Base-by-base conservation (phyloP, 2,113 vertebrate species). In the Perca flavescens region DNA sequence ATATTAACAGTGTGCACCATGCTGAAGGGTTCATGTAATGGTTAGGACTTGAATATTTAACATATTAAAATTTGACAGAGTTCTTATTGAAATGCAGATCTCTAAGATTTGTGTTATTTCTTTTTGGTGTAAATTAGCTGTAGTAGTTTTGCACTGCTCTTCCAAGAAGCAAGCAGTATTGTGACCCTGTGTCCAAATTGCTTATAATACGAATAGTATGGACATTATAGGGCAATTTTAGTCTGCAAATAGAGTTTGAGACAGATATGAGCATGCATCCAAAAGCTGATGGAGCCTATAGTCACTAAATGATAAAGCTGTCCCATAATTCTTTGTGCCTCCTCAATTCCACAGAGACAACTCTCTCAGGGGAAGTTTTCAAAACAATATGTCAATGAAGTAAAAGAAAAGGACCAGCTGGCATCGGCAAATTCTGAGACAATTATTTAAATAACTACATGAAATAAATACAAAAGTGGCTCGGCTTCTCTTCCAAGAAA, bases 381-480 rank as follows among this genome's bases (percentile, higher is more conserved):
- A 54, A 70, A 79, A 73, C 53, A 83, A 67, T 52, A 34, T 21
- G 13, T 54, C 73, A 61, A 10, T 74, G 50, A 53, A 62, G 19
- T 8, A 73, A 75, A 46, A 66, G 19, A 66, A 75, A 70, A 79
- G 49, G 54, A 82, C 66, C 83, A 77, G 72, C 79, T 77, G 65
- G 54, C 57, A 31, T 63, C 6, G 6, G 22, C 14, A 68, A 77
- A 83, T 66, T 61, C 67, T 47, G 63, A 62, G 49, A 28, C 11
- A 53, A 69, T 82, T 67, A 78, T 63, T 49, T 22, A 52, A 67
- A 56, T 40, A 25, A 40, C 3, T 53, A 49, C 9, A 43, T n/a
- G 15, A 54, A 52, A 53, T 36, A 34, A 56, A 49, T 28, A 28
- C 1, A 61, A 61, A 49, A 53, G 47, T 12, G n/a, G 3, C 25